Evolutionary conservation across 2,113 vertebrate species (phyloP), one percentile per base, ranked within the genome.

Genomic region (Sarotherodon lohbergeri): DNA sequence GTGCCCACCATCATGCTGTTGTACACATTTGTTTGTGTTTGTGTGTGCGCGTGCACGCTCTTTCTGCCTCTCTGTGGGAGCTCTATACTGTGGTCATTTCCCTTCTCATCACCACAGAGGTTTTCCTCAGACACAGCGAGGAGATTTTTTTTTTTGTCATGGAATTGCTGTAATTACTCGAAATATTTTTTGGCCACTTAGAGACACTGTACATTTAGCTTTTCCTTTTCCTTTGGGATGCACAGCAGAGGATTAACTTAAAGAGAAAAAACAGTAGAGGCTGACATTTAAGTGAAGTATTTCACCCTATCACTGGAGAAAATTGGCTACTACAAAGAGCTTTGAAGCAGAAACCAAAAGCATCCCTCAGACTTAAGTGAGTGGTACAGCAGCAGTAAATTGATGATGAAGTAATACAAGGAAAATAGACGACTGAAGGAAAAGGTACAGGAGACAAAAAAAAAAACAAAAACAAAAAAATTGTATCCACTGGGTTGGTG

Each of bases 1-100:
- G 36, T 61, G 43, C 68, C 46, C 43, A 78, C 46, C 46, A 52
- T 78, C 27, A 5, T 78, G 46, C 17, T 48, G 17, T 52, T 78
- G 27, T 52, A 32, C 73, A 32, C 46, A 32, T 78, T 50, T 78
- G 16, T 19, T 32, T 78, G 29, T 32, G 27, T 52, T 27, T 71
- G 24, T 61, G 27, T 59, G 8, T 52, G 80, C 11, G 17, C 24
- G 24, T 36, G 10, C n/a, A 19, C 5, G 6, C 34, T 59, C 50
- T 66, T 22, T 56, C 73, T 81, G 7, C 73, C 71, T 91, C 90
- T 92, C 88, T 19, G 59, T 86, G 90, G 91, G 92, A 93, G 86
- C 83, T 90, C 66, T 32, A 89, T 56, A 76, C 17, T 81, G 85
- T 92, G 93, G 88, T 90, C 84, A 34, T 80, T 92, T 92, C 87